Conservation (phyloP, 1,140 invertebrate genomes). For the Drosophila pseudoobscura region DNA sequence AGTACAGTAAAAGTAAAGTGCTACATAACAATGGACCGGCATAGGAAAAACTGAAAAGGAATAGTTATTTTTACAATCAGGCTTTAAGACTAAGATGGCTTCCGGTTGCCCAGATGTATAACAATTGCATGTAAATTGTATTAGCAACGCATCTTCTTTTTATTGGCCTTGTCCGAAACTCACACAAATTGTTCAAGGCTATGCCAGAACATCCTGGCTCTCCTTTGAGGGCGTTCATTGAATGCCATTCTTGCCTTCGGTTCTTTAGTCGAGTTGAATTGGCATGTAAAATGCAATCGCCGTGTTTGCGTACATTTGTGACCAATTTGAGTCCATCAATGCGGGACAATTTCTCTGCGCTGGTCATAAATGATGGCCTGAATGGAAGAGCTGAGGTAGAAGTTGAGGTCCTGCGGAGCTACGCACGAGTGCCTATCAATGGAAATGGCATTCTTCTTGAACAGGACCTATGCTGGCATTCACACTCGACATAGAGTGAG, state of each 20-base stretch:
- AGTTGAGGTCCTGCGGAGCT: slow-evolving; percentile 66
- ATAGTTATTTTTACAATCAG: slow-evolving; percentile 17
- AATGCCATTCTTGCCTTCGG: slow-evolving; percentile 32
- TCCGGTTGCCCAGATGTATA: slow-evolving; percentile 41
- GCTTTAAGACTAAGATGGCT: slow-evolving; percentile 41
- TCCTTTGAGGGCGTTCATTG: slow-evolving; percentile 36
- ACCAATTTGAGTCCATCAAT: slow-evolving; percentile 41
- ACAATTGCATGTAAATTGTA: slow-evolving; percentile 56
- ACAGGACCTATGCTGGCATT: slow-evolving; percentile 60
- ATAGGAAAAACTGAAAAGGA: too few relatives aligned
- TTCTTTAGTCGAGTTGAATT: slow-evolving; percentile 51
- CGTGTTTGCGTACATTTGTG: slow-evolving; percentile 46
- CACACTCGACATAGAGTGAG: slow-evolving; percentile 68
- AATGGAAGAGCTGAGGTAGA: slow-evolving; percentile 22
- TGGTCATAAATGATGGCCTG: slow-evolving; percentile 29
- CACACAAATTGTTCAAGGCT: slow-evolving; percentile 30
- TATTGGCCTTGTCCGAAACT: slow-evolving; percentile 41
- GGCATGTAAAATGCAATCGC: slow-evolving; percentile 66
- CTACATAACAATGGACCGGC: too few relatives aligned
- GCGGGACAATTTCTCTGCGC: slow-evolving; percentile 32
- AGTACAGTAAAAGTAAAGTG: too few relatives aligned
- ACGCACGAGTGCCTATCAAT: slow-evolving; percentile 73
- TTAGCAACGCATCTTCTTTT: slow-evolving; percentile 38
- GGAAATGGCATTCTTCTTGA: slow-evolving; percentile 28
- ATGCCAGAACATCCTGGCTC: slow-evolving; percentile 53